Conservation (phyloP, 2,113 vertebrate genomes). For the Burhinus bistriatus region DNA sequence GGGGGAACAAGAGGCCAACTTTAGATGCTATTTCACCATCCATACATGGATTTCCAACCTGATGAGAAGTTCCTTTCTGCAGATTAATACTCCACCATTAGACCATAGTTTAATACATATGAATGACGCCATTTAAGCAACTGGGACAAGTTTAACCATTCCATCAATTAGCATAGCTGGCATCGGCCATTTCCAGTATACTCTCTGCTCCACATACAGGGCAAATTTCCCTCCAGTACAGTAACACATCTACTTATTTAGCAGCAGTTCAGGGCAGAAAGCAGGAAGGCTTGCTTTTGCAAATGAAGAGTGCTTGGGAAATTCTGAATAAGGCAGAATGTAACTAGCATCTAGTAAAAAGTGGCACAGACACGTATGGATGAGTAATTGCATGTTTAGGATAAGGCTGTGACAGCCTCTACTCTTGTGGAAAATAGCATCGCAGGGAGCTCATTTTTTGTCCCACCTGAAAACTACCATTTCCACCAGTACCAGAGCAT, state of each 20-base stretch:
- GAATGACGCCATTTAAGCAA: neutral
- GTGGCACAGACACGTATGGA: neutral
- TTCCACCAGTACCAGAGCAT: neutral
- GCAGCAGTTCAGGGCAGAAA: neutral
- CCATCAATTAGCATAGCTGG: neutral
- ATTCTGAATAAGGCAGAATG: neutral
- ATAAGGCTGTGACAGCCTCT: neutral
- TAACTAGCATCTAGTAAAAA: neutral
- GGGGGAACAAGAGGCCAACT: constrained; percentile 48
- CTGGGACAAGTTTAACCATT: neutral
- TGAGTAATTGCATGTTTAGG: neutral
- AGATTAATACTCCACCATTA: neutral
- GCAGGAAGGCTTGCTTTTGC: neutral
- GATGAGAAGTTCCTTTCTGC: neutral
- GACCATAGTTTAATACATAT: neutral
- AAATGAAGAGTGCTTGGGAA: neutral
- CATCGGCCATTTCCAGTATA: neutral
- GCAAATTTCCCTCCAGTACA: neutral
- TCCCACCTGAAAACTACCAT: neutral
- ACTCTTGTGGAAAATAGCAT: neutral
- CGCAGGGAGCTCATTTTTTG: neutral
- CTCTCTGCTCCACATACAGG: neutral
- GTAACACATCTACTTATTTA: neutral
- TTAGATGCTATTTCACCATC: neutral
- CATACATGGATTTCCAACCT: neutral